These are phyloP conservation scores for Colius striatus DNA, from an alignment of 2,113 vertebrate species.

Conservation along the genomic window DNA sequence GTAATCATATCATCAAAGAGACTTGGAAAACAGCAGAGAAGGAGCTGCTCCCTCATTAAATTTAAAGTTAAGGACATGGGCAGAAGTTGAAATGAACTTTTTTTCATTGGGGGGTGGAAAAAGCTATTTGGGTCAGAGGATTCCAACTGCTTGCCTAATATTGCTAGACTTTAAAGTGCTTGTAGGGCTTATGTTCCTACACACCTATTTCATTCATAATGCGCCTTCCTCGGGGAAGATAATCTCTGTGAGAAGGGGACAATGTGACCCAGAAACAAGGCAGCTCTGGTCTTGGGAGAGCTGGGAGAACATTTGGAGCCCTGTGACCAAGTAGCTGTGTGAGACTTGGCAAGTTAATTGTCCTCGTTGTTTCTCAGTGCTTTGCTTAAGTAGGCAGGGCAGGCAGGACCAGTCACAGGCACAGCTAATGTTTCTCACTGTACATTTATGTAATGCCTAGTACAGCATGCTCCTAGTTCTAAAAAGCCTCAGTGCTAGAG, in stretches of 20 bases:
- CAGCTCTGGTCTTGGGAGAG: not conserved
- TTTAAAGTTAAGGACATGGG: not conserved
- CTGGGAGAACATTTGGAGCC: not conserved
- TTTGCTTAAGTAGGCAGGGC: not conserved
- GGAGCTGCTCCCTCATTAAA: constrained; percentile 7
- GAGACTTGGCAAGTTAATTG: not conserved
- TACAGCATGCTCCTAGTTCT: not conserved
- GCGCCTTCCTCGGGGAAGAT: not conserved
- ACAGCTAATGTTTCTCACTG: not conserved
- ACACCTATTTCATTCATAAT: not conserved
- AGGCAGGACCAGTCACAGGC: not conserved
- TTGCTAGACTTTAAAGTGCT: not conserved
- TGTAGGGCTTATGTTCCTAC: not conserved
- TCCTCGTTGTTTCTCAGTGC: not conserved
- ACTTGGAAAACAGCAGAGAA: constrained; percentile 19
- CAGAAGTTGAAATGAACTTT: constrained; percentile 23
- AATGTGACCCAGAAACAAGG: constrained; percentile 32
- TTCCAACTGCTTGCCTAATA: not conserved
- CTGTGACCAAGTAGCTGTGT: not conserved
- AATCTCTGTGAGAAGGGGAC: constrained; percentile 6
- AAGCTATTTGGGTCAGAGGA: not conserved
- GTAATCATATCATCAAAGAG: not conserved
- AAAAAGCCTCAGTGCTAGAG: not conserved
- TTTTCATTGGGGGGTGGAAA: not conserved
- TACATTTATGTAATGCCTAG: no score